phyloP scores from a whole-genome alignment of 2,888 invertebrate genomes.

The Heteromurus nitidus region DNA sequence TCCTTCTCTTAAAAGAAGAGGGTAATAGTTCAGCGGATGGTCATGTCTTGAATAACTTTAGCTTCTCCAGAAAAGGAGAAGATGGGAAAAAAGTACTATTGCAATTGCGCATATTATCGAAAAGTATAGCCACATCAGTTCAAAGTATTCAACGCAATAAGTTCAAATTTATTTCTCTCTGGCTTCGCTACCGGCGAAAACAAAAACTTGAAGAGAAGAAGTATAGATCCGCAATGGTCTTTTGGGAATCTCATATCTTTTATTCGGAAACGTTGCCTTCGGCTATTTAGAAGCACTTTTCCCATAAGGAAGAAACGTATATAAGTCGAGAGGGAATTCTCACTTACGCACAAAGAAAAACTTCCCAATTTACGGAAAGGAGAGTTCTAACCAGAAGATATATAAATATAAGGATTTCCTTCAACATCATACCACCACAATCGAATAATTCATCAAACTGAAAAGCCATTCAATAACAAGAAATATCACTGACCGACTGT shows the following conservation, averaged over 20 bases:
- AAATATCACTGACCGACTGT: neutral
- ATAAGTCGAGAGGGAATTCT: no score
- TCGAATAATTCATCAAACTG: no score
- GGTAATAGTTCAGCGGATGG: no score
- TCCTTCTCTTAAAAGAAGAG: neutral
- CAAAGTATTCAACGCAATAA: slow-evolving; percentile 13
- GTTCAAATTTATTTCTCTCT: no score
- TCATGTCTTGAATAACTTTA: no score
- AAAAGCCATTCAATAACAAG: no score
- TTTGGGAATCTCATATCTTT: slow-evolving; percentile 36
- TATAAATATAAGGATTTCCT: no score
- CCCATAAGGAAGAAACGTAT: no score
- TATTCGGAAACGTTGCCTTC: neutral
- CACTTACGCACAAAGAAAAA: no score
- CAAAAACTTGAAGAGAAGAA: neutral
- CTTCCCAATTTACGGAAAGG: no score
- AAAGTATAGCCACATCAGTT: neutral
- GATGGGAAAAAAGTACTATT: neutral
- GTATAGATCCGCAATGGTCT: slow-evolving; percentile 23
- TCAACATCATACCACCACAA: no score
- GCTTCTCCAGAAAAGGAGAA: neutral
- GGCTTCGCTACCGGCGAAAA: neutral
- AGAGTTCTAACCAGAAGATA: no score
- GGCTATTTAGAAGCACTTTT: neutral
- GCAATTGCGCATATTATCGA: neutral